phyloP scores from a whole-genome alignment of 2,797 vertebrate species.

The Phrynocephalus vlangalii region DNA sequence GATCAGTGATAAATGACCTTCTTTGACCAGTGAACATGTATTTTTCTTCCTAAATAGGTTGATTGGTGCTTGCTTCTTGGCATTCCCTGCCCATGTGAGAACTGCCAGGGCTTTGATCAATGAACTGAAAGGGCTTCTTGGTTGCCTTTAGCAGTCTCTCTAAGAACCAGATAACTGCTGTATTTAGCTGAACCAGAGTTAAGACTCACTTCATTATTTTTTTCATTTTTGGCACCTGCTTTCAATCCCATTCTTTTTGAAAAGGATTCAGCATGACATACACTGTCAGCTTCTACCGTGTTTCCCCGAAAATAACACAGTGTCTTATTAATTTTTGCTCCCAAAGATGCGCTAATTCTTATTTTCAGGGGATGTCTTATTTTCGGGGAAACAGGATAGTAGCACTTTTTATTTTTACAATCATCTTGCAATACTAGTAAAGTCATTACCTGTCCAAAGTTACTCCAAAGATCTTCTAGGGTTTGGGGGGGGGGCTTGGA shows the following conservation, averaged over 20 bases:
- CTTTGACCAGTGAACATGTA: constrained; percentile 5
- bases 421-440: no score
- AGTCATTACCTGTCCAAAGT: no score
- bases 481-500: no score
- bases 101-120: not conserved
- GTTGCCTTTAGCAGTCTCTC: not conserved
- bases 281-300: no score
- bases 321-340: no score
- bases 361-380: no score
- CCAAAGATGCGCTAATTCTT: no score
- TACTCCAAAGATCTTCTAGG: no score
- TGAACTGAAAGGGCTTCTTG: constrained; percentile 15
- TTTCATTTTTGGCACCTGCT: not conserved
- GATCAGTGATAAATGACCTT: constrained; percentile 12
- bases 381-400: no score
- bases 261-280: not conserved
- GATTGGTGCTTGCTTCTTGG: constrained; percentile 17
- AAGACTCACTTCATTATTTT: no score
- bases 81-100: constrained; percentile 20
- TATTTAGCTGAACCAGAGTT: constrained; percentile 3
- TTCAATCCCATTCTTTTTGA: not conserved
- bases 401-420: no score
- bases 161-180: not conserved
- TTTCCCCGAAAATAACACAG: no score
- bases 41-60: constrained; percentile 22